phyloP scores from a whole-genome alignment of 2,797 vertebrate genomes.

The Corythornis leucogaster region DNA sequence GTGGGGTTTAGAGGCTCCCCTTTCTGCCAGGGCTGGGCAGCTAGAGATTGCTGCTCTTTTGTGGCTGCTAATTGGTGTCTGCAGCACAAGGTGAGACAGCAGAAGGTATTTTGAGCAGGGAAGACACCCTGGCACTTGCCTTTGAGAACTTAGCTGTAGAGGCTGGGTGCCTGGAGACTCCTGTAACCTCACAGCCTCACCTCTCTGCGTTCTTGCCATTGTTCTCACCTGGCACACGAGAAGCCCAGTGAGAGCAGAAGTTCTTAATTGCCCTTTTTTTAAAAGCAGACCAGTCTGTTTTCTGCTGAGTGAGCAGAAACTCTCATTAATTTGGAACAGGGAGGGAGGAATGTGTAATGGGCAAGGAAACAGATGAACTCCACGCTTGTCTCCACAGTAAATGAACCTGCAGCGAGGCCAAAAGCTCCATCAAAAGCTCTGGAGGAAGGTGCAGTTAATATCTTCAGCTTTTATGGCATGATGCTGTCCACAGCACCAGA shows the following conservation, averaged over 20 bases:
- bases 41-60: neutral
- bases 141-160: neutral
- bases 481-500: neutral
- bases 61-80: neutral
- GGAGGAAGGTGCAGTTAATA: neutral
- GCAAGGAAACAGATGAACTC: neutral
- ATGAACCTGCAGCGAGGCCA: neutral
- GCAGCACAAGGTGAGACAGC: neutral
- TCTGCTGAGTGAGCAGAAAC: constrained; percentile 34
- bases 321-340: constrained; percentile 3
- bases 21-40: neutral
- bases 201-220: neutral
- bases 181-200: neutral
- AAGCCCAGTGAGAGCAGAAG: neutral
- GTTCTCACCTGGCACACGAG: neutral
- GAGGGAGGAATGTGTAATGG: constrained; percentile 1
- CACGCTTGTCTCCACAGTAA: neutral
- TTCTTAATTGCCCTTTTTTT: neutral
- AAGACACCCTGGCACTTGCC: neutral
- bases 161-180: neutral
- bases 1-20: neutral
- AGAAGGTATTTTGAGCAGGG: neutral
- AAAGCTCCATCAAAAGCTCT: neutral
- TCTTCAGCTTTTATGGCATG: neutral
- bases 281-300: constrained; percentile 10